Evolutionary conservation across 2,888 invertebrate genomes (phyloP), one percentile per base, ranked within the genome.

Genomic region (Malthinus seriepunctatus): DNA sequence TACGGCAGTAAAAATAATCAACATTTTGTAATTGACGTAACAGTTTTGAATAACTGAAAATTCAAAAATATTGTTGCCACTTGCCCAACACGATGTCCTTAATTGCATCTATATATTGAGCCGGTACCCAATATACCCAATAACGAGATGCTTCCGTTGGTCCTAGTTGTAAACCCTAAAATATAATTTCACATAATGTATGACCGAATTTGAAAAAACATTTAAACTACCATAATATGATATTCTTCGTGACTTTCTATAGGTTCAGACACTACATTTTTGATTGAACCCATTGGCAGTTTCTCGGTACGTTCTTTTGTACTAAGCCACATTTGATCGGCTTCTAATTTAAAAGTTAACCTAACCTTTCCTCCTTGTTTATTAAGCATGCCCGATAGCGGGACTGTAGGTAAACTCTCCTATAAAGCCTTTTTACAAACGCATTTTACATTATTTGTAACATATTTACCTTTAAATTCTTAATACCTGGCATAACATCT

Each of bases 41-140:
- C 42, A 48, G 35, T 52, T 32, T 39, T 42, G 6, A 48, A 12
- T 35, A 42, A 32, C 23, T 23, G n/a, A 37, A 23, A 39, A 34
- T 8, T 87, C 86, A 88, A 78, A 87, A 88, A 78, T 86, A 86
- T 76, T 87, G 90, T 76, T 88, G 90, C 91, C 92, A 93, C 71
- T 91, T 91, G 56, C 93, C 93, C 48, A 94, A 85, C 60, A 95
- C 88, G 58, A 93, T 90, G 74, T 93, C 93, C 80, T 94, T 95
- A 73, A 95, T 93, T 67, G 94, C 92, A 73, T 92, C 90, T 51
- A 93, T 86, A 76, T 92, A 95, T 74, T 92, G 91, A 47, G 93
- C 92, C 8, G 95, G 95, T 44, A 95, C 93, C 95, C 95, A 95
- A 80, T 95, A 95, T 61, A 95, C 87, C 93, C 93, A 95, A 79